Conservation (phyloP, 1,140 invertebrate species). For the Pteromalus puparum region DNA sequence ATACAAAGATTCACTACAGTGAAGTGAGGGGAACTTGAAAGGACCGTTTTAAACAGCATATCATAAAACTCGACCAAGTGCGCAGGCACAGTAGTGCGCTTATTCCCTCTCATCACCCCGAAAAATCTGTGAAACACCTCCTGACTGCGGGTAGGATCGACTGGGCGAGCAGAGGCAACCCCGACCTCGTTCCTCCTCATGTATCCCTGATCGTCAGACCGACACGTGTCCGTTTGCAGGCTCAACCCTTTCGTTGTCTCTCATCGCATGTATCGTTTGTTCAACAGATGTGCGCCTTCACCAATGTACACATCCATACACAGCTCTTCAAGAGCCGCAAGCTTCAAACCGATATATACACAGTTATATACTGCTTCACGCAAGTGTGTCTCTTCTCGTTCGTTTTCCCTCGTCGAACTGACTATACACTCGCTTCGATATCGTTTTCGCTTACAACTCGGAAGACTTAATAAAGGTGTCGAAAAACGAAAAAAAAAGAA, state of each 20-base stretch:
- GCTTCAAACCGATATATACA: not conserved
- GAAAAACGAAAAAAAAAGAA: slow-evolving; percentile 24
- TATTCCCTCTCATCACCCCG: not conserved
- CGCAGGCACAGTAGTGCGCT: not conserved
- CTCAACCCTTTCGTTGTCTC: slow-evolving; percentile 56
- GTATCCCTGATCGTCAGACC: slow-evolving; percentile 61
- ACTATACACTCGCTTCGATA: not conserved
- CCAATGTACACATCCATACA: not conserved
- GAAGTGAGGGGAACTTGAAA: too few species aligned
- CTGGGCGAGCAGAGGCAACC: not conserved
- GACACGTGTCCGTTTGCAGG: slow-evolving; percentile 66
- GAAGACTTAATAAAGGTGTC: not conserved
- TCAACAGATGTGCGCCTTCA: not conserved
- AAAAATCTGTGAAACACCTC: not conserved
- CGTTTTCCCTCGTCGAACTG: not conserved
- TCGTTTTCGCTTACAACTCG: not conserved
- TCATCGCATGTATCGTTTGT: slow-evolving; percentile 13
- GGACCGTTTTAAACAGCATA: too few species aligned
- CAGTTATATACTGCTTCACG: too few species aligned
- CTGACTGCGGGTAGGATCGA: not conserved
- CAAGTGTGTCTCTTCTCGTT: not conserved
- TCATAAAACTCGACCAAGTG: too few species aligned
- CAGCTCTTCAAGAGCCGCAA: too few species aligned
- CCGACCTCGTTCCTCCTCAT: slow-evolving; percentile 52
- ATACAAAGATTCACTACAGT: too few species aligned